These are phyloP conservation scores for Polypterus bichir DNA, from an alignment of 2,113 vertebrate species.

Conservation along the genomic window DNA sequence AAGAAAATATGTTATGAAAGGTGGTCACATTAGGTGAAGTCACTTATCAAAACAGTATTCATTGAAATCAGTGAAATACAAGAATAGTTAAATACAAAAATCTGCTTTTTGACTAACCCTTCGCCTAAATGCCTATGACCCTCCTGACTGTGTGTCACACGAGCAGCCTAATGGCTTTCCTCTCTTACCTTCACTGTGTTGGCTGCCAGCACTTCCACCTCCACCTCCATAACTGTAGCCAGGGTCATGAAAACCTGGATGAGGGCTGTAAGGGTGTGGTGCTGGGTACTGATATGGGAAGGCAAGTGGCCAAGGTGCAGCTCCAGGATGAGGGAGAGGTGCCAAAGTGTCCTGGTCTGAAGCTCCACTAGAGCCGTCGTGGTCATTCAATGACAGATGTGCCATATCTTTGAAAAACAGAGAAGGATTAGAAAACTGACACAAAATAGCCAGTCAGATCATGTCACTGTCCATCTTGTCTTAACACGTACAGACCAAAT, in stretches of 20 bases:
- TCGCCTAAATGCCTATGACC: too few relatives aligned
- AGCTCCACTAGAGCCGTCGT: constrained; percentile 75
- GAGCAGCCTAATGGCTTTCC: not conserved
- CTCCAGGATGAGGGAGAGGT: constrained; percentile 82
- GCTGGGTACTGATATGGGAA: constrained; percentile 78
- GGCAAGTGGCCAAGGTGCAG: constrained; percentile 84
- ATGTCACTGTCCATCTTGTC: too few relatives aligned
- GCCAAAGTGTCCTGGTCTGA: constrained; percentile 75
- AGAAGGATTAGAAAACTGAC: not conserved
- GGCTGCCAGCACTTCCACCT: constrained; percentile 69
- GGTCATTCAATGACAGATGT: constrained; percentile 70
- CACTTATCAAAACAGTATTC: too few relatives aligned
- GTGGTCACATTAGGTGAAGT: too few relatives aligned
- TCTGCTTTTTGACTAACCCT: too few relatives aligned
- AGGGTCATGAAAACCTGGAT: constrained; percentile 62
- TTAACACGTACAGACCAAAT: too few relatives aligned
- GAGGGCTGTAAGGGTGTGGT: constrained; percentile 77
- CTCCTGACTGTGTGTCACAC: too few relatives aligned
- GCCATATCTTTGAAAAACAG: constrained; percentile 61
- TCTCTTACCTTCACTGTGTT: constrained; percentile 70
- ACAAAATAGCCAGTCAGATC: too few relatives aligned
- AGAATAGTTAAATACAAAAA: too few relatives aligned
- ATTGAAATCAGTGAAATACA: too few relatives aligned
- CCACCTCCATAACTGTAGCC: constrained; percentile 54
- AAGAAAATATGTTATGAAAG: too few relatives aligned